Conservation (phyloP, 2,888 invertebrate genomes). For the Sphaerophoria taeniata region DNA sequence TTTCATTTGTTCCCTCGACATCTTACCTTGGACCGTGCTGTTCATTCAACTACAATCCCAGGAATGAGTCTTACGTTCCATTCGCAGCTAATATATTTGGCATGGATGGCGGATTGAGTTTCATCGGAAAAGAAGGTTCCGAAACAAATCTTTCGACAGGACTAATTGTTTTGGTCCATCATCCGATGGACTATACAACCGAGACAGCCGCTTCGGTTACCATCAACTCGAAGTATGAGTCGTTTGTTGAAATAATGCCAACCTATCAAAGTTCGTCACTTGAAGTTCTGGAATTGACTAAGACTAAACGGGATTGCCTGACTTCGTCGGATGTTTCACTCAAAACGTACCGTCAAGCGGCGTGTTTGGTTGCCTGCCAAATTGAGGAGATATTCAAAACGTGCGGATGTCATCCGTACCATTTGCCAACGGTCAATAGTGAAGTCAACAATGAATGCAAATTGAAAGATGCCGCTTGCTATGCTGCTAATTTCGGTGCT, state of each 20-base stretch:
- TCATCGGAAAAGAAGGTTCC: constrained; percentile 81
- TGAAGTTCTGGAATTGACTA: constrained; percentile 80
- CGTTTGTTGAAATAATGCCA: constrained; percentile 81
- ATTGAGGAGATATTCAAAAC: constrained; percentile 78
- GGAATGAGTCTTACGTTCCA: constrained; percentile 80
- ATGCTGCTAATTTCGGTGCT: constrained; percentile 79
- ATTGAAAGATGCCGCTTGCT: constrained; percentile 80
- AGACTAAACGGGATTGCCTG: constrained; percentile 81
- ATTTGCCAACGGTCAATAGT: constrained; percentile 78
- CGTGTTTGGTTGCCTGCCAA: constrained; percentile 80
- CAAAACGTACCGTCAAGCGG: constrained; percentile 80
- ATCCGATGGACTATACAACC: constrained; percentile 81
- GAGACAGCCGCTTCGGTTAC: constrained; percentile 80
- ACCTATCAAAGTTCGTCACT: constrained; percentile 80
- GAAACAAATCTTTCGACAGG: constrained; percentile 81
- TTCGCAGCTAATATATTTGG: constrained; percentile 81
- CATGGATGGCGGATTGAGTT: constrained; percentile 80
- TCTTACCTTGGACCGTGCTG: constrained; percentile 81
- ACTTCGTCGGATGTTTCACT: constrained; percentile 79
- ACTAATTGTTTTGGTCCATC: constrained; percentile 81
- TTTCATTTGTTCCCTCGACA: constrained; percentile 80
- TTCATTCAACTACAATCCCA: constrained; percentile 82
- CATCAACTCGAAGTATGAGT: constrained; percentile 80
- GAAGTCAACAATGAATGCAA: constrained; percentile 79
- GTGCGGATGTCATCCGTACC: constrained; percentile 81